Evolutionary conservation across 2,888 invertebrate species (phyloP), one percentile per base, ranked within the genome.

Genomic region (Diaphora mendica): DNA sequence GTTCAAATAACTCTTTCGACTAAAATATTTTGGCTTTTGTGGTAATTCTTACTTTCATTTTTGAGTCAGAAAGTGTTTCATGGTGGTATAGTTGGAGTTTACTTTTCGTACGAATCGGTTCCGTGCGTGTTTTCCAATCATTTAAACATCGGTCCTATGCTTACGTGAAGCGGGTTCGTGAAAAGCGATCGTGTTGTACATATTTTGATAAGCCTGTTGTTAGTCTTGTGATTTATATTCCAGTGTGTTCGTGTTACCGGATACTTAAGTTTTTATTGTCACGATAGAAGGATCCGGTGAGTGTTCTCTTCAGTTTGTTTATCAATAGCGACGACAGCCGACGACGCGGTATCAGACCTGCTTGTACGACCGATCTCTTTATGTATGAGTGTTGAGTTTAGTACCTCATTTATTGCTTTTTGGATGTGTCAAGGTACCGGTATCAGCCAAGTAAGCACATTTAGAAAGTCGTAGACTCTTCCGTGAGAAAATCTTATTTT

Each of bases 201-300:
- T 90, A 90, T 89, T 90, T 92, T 89, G 93, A 94, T 94, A 94
- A 92, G 90, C 92, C 89, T 85, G 86, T 89, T 92, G 91, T 90
- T 83, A 87, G 90, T 91, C 88, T 91, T 87, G 91, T 94, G 93
- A 93, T 95, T 94, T 95, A 93, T 91, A 92, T 92, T 90, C 90
- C 92, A 91, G 92, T 93, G 91, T 89, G 89, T 92, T 92, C 94
- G 91, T 95, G 95, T 93, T 89, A 88, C 91, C 90, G 89, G 93
- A 95, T 94, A 94, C 93, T 95, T 94, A 93, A 93, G 90, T 91
- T 95, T 94, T 94, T 94, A 95, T 89, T 89, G 91, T 89, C 93
- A 90, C 91, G 94, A 94, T 93, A 94, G 90, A 91, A 92, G 92
- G 30, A 85, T 85, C 85, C 86, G 88, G 87, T 89, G 91, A 92